A percentile compares a stretch with the other conserved stretches of the same genome.
These are phyloP conservation scores for Ammospiza caudacuta DNA, from an alignment of 2,113 vertebrate species.

Conservation along the genomic window DNA sequence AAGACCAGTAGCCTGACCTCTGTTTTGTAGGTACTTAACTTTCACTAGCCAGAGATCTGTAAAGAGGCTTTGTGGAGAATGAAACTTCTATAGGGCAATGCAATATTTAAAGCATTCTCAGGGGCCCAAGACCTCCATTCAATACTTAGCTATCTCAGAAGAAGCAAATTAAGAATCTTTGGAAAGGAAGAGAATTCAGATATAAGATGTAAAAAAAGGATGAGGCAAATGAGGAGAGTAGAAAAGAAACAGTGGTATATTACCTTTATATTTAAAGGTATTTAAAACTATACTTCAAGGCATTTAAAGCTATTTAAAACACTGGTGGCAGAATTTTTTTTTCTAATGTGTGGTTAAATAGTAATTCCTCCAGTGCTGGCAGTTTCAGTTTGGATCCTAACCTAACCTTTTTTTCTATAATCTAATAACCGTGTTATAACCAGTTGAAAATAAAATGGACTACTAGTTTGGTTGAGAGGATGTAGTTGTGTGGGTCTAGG, in stretches of 20 bases:
- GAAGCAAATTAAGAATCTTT: neutral
- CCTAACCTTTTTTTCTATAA: neutral
- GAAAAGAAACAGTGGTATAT: neutral
- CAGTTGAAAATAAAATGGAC: neutral
- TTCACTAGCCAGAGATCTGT: neutral
- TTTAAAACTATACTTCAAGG: neutral
- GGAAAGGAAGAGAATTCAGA: neutral
- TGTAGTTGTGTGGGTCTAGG: rapidly evolving
- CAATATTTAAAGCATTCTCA: neutral
- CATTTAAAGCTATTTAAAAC: neutral
- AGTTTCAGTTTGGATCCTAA: neutral
- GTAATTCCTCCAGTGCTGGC: neutral
- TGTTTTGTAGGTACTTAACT: neutral
- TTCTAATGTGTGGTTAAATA: neutral
- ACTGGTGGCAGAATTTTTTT: neutral
- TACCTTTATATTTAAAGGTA: neutral
- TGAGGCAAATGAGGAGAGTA: neutral
- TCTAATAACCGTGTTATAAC: neutral
- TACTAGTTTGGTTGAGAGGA: neutral
- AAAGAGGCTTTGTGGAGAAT: neutral
- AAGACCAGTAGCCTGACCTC: neutral
- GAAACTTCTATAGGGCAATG: neutral
- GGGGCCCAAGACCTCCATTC: neutral
- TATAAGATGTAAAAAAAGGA: neutral
- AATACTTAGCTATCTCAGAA: neutral